Evolutionary conservation across 2,113 vertebrate genomes (phyloP).

Genomic region (Recurvirostra avosetta): DNA sequence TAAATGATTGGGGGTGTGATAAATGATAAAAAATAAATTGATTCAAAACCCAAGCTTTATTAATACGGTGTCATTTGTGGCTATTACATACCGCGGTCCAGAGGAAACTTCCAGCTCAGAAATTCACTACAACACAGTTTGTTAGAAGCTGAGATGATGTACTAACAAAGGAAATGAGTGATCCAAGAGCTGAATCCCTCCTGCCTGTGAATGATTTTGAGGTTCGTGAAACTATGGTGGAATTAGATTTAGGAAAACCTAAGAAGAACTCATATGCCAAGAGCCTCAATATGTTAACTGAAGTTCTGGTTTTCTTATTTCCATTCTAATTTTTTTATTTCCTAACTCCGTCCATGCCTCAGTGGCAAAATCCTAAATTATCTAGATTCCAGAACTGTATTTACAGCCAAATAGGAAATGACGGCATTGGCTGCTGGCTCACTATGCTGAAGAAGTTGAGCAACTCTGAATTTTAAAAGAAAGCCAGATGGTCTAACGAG

Average conservation of each 20-base stretch:
- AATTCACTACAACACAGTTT: neutral
- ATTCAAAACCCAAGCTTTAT: neutral
- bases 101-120: neutral
- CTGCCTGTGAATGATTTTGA: neutral
- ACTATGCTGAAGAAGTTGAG: constrained; percentile 12
- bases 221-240: neutral
- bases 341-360: neutral
- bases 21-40: neutral
- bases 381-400: constrained; percentile 37
- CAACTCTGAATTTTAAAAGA: constrained; percentile 41
- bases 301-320: constrained; percentile 49
- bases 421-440: constrained; percentile 39
- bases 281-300: neutral
- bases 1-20: neutral
- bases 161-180: neutral
- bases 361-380: constrained; percentile 52
- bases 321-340: constrained; percentile 32
- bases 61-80: neutral
- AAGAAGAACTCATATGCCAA: neutral
- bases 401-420: constrained; percentile 64
- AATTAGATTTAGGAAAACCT: neutral
- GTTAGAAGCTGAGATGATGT: neutral
- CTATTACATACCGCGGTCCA: neutral
- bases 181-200: neutral
- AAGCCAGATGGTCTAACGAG: constrained; percentile 15